Evolutionary conservation across 2,113 vertebrate species (phyloP).

Genomic region (Hypanus sabinus): DNA sequence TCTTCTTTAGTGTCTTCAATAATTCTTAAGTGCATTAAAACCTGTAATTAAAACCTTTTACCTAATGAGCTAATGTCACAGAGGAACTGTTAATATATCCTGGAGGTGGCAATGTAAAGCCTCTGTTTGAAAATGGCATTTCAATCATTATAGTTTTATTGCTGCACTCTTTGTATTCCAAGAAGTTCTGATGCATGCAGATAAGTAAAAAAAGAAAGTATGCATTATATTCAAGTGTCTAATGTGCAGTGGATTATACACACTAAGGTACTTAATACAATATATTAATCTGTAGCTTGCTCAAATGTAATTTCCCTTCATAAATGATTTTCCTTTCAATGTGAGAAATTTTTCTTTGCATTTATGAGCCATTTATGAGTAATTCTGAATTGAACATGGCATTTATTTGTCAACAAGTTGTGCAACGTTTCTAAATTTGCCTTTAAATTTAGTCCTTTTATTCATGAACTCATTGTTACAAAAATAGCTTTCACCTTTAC

Average conservation of each 20-base stretch:
- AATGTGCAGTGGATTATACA: too few relatives aligned
- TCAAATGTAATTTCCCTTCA: not conserved
- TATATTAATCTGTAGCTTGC: not conserved
- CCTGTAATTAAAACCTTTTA: not conserved
- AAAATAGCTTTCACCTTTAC: not conserved
- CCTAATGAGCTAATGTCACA: not conserved
- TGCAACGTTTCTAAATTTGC: not conserved
- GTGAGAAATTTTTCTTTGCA: not conserved
- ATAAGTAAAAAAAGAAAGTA: not conserved
- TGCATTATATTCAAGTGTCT: not conserved
- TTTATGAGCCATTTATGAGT: not conserved
- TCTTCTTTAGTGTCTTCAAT: not conserved
- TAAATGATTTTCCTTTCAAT: not conserved
- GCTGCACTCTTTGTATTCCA: not conserved
- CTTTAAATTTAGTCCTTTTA: not conserved
- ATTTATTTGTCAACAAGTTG: not conserved
- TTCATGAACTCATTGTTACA: not conserved
- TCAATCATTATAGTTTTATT: slow-evolving; percentile 7
- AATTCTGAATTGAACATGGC: not conserved
- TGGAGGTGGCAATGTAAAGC: slow-evolving; percentile 1
- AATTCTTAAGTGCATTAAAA: not conserved
- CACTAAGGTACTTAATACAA: too few relatives aligned
- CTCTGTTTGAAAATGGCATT: too few relatives aligned
- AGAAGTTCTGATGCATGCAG: not conserved
- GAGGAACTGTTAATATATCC: not conserved